A percentile compares a stretch with the other conserved stretches of the same genome.
These are phyloP conservation scores for Invenusta paracnida DNA, from an alignment of 2,888 invertebrate species.

Conservation along the genomic window DNA sequence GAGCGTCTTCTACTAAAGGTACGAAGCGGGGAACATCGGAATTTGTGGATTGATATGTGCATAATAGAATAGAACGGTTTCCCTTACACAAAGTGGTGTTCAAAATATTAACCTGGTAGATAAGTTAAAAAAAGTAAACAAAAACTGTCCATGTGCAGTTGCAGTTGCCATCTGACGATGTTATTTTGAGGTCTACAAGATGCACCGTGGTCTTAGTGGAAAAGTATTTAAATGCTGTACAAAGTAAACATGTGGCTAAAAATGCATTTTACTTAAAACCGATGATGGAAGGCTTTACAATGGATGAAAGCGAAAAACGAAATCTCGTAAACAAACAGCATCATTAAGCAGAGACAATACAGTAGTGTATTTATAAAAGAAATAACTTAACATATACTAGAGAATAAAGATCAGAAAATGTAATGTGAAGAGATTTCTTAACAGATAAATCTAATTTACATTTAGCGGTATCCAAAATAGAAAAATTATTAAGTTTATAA, in stretches of 20 bases:
- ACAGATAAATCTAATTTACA: no score
- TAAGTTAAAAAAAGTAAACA: neutral
- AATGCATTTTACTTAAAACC: neutral
- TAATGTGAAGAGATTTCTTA: no score
- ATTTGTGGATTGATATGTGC: neutral
- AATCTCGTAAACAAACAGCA: no score
- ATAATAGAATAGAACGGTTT: neutral
- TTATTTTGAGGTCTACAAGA: neutral
- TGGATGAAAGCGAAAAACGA: no score
- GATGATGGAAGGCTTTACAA: neutral
- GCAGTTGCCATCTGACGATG: neutral
- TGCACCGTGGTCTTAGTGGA: neutral
- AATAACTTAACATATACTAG: no score
- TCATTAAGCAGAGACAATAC: no score
- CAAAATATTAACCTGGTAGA: neutral
- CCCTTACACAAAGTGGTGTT: neutral
- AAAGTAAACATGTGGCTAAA: neutral
- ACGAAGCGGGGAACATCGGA: constrained; percentile 16
- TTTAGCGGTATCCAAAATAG: no score
- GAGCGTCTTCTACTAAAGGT: neutral
- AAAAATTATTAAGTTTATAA: no score
- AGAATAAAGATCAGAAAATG: no score
- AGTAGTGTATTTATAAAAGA: no score
- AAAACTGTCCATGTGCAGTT: neutral
- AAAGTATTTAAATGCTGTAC: neutral